Evolutionary conservation across 2,797 vertebrate genomes (phyloP).

Genomic region (Spondyliosoma cantharus): DNA sequence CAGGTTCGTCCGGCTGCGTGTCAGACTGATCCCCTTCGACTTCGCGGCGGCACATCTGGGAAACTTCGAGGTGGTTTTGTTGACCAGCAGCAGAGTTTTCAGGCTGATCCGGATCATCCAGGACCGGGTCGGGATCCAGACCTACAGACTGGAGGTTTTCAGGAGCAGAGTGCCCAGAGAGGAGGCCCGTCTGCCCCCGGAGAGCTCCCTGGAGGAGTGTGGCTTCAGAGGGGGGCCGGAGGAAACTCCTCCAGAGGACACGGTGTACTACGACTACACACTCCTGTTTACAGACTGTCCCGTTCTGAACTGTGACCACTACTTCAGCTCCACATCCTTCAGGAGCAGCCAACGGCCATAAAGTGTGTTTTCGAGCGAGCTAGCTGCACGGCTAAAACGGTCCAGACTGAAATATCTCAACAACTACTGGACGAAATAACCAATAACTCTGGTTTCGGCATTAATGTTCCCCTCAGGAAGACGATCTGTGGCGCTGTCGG

Average conservation of each 20-base stretch:
- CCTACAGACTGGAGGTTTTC: constrained; percentile 50
- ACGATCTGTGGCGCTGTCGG: too few species aligned
- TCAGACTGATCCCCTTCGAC: constrained; percentile 50
- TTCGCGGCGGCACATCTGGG: constrained; percentile 21
- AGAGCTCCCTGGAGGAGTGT: constrained; percentile 52
- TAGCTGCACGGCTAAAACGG: not conserved
- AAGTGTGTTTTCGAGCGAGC: not conserved
- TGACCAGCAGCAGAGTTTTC: constrained; percentile 45
- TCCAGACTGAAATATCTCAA: not conserved
- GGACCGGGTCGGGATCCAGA: constrained; percentile 44
- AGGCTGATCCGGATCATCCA: constrained; percentile 49
- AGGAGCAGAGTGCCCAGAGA: constrained; percentile 28
- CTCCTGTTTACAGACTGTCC: constrained; percentile 55
- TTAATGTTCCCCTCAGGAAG: not conserved
- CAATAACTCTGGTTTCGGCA: not conserved
- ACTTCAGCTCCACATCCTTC: constrained; percentile 27
- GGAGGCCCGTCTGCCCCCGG: constrained; percentile 27
- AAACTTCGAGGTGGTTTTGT: constrained; percentile 50
- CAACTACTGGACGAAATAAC: not conserved
- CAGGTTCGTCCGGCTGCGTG: constrained; percentile 46
- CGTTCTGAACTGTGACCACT: constrained; percentile 63
- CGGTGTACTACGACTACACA: constrained; percentile 62
- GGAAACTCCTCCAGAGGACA: constrained; percentile 32
- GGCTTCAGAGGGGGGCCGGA: constrained; percentile 54
- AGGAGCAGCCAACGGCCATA: not conserved